Evolutionary conservation across 2,888 invertebrate species (phyloP).

Genomic region (Resseliella maxima): DNA sequence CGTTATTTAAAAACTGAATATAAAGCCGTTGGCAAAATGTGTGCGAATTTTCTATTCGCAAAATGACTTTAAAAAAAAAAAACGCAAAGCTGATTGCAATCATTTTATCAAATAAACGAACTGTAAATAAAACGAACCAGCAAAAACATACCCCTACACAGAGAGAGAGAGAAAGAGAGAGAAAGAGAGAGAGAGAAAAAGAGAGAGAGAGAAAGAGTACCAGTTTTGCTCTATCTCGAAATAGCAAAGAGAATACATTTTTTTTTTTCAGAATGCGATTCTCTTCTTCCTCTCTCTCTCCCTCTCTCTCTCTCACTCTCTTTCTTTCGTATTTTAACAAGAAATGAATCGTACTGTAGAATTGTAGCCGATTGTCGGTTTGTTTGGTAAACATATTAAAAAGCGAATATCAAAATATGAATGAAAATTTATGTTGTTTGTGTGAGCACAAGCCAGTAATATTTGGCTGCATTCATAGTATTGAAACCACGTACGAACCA

Average conservation of each 20-base stretch:
- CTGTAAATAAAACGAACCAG: neutral
- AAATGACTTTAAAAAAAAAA: neutral
- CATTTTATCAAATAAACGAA: slow-evolving; percentile 16
- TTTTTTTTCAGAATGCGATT: neutral
- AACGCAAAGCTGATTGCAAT: neutral
- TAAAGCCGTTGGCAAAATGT: neutral
- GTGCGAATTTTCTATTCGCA: neutral
- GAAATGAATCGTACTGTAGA: too few species aligned
- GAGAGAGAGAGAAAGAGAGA: too few species aligned
- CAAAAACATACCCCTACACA: too few species aligned
- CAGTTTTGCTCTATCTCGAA: too few species aligned
- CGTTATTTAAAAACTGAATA: too few species aligned
- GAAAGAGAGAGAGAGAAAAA: too few species aligned
- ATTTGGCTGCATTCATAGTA: neutral
- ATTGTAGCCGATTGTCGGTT: too few species aligned
- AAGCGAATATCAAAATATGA: neutral
- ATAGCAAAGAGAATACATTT: neutral
- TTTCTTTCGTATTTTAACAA: too few species aligned
- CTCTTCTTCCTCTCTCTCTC: too few species aligned
- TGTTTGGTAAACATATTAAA: neutral
- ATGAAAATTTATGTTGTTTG: slow-evolving; percentile 1
- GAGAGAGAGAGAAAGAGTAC: too few species aligned
- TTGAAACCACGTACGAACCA: neutral
- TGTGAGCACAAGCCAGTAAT: neutral
- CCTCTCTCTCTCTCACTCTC: too few species aligned